phyloP scores from a whole-genome alignment of 2,797 vertebrate species.

The Morelia viridis region DNA sequence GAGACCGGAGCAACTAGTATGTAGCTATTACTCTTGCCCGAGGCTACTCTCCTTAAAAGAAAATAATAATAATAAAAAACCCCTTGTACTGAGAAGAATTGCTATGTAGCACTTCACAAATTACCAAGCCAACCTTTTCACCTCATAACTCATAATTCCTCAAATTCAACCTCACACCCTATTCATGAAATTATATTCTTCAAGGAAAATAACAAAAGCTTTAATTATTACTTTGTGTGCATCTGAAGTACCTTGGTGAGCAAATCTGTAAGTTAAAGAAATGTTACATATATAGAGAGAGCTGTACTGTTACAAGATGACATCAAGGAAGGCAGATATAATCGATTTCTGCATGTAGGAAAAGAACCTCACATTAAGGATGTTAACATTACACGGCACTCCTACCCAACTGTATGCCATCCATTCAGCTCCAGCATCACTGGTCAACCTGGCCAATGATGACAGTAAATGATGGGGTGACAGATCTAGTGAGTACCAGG shows the following conservation, averaged over 20 bases:
- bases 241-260: constrained; percentile 12
- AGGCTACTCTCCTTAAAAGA: background rate
- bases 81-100: background rate
- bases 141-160: constrained; percentile 11
- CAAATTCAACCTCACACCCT: background rate
- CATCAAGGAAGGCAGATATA: background rate
- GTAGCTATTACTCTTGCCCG: background rate
- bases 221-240: background rate
- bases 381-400: background rate
- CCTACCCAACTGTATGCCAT: background rate
- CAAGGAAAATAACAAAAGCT: background rate
- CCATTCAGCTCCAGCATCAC: background rate
- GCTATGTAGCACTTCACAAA: background rate
- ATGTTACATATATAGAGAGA: background rate
- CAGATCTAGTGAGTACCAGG: background rate
- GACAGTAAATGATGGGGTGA: background rate
- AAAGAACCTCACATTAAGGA: background rate
- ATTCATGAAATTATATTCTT: constrained; percentile 3
- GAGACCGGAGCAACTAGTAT: background rate
- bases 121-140: constrained; percentile 11
- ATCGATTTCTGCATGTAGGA: background rate
- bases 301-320: background rate
- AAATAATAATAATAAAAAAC: background rate
- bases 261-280: background rate
- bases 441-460: background rate